Conservation (phyloP, 2,113 vertebrate genomes). For the Progne subis region DNA sequence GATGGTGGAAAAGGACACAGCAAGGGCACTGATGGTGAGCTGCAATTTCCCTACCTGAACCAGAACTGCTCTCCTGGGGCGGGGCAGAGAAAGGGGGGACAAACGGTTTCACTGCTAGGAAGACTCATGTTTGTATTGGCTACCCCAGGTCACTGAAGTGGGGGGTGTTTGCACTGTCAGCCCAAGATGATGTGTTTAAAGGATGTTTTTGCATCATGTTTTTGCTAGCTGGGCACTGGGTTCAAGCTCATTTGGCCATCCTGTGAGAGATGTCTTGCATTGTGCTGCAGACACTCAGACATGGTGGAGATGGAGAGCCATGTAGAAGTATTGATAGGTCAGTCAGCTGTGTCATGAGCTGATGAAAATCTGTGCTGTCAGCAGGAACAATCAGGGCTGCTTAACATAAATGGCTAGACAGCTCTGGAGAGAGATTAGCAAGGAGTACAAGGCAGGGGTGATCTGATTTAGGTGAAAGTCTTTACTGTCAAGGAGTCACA, state of each 20-base stretch:
- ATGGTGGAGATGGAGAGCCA: rapidly evolving
- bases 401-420: constrained; percentile 28
- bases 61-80: background rate
- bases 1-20: background rate
- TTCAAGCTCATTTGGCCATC: background rate
- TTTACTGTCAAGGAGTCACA: constrained; percentile 36
- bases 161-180: background rate
- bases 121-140: background rate
- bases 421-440: constrained; percentile 21
- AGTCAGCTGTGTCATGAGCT: background rate
- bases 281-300: background rate
- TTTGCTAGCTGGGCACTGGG: background rate
- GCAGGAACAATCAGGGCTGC: constrained; percentile 35
- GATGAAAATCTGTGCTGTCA: constrained; percentile 55
- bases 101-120: background rate
- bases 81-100: background rate
- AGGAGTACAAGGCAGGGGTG: background rate
- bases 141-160: background rate
- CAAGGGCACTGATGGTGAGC: background rate
- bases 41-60: background rate
- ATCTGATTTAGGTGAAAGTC: background rate
- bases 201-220: background rate
- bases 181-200: background rate
- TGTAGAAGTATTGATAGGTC: background rate
- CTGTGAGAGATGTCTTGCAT: background rate